These are phyloP conservation scores for Thereva nobilitata DNA, from an alignment of 2,888 invertebrate genomes.

Conservation along the genomic window DNA sequence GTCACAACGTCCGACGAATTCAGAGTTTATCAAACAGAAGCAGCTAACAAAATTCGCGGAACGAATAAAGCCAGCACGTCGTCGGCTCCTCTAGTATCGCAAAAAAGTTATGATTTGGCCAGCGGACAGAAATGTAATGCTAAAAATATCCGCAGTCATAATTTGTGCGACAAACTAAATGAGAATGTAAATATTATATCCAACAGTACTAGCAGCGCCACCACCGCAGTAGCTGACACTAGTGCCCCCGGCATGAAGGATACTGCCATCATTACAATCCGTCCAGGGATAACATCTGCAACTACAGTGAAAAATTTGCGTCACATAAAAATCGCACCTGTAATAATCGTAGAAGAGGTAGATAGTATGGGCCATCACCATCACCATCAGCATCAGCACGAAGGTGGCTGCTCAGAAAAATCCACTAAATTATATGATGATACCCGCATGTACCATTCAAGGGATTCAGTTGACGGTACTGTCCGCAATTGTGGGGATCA, in stretches of 20 bases:
- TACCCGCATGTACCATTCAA: constrained; percentile 7
- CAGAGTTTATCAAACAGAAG: constrained; percentile 43
- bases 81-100: not conserved
- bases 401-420: constrained; percentile 6
- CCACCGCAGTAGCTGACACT: not conserved
- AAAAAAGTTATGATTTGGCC: constrained; percentile 29
- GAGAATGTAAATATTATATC: constrained; percentile 26
- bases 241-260: too few species aligned
- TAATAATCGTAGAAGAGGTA: not conserved
- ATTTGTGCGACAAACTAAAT: constrained; percentile 27
- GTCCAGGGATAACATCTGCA: not conserved
- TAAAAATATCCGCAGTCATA: constrained; percentile 33
- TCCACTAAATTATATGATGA: constrained; percentile 20
- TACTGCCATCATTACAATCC: too few species aligned
- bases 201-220: not conserved
- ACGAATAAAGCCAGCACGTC: constrained; percentile 37
- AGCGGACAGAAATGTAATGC: not conserved
- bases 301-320: not conserved
- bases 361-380: not conserved
- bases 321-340: constrained; percentile 4
- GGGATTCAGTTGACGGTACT: constrained; percentile 17
- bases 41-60: constrained; percentile 32
- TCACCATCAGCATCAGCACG: not conserved
- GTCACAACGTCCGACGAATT: constrained; percentile 40
- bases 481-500: constrained; percentile 11